Conservation (phyloP, 2,797 vertebrate genomes). For the Hydrocynus forskahlii region DNA sequence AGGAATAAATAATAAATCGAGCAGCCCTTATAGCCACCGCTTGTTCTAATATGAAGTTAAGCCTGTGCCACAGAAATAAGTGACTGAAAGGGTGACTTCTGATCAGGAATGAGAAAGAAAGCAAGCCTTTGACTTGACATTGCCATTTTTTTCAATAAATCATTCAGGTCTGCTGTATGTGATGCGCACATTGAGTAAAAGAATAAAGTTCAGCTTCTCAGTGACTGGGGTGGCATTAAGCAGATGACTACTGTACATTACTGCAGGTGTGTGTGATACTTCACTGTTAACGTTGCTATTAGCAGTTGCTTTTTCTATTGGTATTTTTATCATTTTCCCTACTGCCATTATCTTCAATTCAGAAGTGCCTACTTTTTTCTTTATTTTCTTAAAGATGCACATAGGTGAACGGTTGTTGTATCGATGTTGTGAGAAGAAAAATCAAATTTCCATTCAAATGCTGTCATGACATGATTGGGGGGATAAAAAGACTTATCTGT, state of each 20-base stretch:
- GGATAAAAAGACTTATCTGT: slow-evolving; percentile 14
- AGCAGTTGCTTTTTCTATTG: slow-evolving; percentile 3
- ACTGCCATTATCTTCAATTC: slow-evolving; percentile 63
- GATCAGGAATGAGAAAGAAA: not conserved
- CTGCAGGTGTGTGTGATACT: not conserved
- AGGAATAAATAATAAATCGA: not conserved
- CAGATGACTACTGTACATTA: not conserved
- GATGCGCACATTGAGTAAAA: not conserved
- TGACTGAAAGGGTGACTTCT: not conserved
- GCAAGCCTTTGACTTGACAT: not conserved
- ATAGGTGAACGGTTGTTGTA: slow-evolving; percentile 35
- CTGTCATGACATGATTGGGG: slow-evolving; percentile 10
- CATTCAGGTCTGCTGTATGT: slow-evolving; percentile 1
- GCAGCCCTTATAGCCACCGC: not conserved
- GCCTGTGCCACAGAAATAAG: not conserved
- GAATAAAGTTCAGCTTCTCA: not conserved
- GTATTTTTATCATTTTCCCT: slow-evolving; percentile 43
- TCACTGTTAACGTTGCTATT: not conserved
- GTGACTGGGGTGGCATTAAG: not conserved
- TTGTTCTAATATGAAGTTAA: not conserved
- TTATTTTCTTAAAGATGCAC: slow-evolving; percentile 29
- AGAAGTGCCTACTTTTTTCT: slow-evolving; percentile 70
- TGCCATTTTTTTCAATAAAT: slow-evolving; percentile 17
- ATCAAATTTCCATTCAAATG: slow-evolving; percentile 48
- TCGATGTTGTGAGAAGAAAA: slow-evolving; percentile 45